Conservation (phyloP, 2,113 vertebrate species). For the Odontesthes bonariensis region DNA sequence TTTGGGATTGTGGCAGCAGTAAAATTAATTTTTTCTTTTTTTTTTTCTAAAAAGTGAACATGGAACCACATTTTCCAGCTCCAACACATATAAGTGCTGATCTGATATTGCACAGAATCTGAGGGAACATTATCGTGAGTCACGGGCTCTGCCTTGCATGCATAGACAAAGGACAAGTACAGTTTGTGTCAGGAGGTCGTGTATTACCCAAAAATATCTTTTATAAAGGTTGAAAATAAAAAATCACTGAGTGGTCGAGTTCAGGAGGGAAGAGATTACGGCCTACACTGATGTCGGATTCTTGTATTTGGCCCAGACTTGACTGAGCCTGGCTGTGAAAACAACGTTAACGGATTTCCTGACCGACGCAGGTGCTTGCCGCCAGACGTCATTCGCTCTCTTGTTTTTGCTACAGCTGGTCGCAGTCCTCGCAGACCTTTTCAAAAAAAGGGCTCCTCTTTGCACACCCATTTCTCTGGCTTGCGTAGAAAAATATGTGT, state of each 20-base stretch:
- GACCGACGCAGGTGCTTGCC: conserved; percentile 10
- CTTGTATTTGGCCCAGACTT: conserved; percentile 42
- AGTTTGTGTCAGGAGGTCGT: conserved; percentile 60
- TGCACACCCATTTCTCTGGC: conserved; percentile 71
- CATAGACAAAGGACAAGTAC: conserved; percentile 68
- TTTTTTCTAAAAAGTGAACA: conserved; percentile 37
- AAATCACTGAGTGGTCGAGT: conserved; percentile 61
- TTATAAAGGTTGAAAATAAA: conserved; percentile 63
- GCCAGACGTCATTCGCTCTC: conserved; percentile 23
- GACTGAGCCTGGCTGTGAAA: not conserved
- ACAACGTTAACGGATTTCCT: conserved; percentile 1
- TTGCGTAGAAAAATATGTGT: conserved; percentile 56
- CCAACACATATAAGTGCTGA: conserved; percentile 16
- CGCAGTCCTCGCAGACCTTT: conserved; percentile 33
- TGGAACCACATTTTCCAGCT: not conserved
- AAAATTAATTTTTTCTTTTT: conserved; percentile 5
- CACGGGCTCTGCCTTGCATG: conserved; percentile 55
- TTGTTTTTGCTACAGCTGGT: conserved; percentile 36
- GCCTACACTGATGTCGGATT: conserved; percentile 41
- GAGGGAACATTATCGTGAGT: conserved; percentile 22
- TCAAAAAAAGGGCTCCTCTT: conserved; percentile 77
- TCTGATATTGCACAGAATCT: conserved; percentile 37
- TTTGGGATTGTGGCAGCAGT: conserved; percentile 45
- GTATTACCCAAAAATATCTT: conserved; percentile 70
- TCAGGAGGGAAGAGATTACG: conserved; percentile 58